Percentiles rank a stretch among this genome's conserved stretches.
Evolutionary conservation across 2,113 vertebrate species (phyloP).

Genomic region (Camelus bactrianus): DNA sequence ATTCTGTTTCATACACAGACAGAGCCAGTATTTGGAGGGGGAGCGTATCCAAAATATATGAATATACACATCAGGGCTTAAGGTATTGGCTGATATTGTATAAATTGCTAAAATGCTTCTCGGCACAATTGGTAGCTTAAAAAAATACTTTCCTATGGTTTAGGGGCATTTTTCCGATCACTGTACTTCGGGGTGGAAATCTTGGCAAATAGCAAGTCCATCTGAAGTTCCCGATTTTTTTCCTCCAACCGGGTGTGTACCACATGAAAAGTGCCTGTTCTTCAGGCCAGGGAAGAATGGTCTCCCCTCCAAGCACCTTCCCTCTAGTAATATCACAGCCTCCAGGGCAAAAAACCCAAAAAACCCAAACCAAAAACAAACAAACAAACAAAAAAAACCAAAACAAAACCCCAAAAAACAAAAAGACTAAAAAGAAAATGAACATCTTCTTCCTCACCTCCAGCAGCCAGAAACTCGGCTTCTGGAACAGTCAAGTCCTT

Average conservation of each 20-base stretch:
- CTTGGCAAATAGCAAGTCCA: conserved; percentile 68
- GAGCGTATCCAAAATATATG: conserved; percentile 63
- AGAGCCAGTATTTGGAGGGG: conserved; percentile 51
- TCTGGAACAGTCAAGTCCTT: conserved; percentile 66
- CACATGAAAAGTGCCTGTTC: conserved; percentile 9
- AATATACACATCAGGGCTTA: conserved; percentile 71
- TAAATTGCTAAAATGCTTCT: conserved; percentile 78
- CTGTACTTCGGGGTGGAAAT: conserved; percentile 49
- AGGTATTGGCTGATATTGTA: conserved; percentile 77
- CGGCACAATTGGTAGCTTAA: conserved; percentile 85
- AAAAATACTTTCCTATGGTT: conserved; percentile 82
- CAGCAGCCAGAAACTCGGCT: conserved; percentile 75
- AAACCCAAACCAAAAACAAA: background rate
- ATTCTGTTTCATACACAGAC: conserved; percentile 75
- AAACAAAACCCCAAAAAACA: background rate
- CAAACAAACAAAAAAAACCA: background rate
- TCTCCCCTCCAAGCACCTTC: conserved; percentile 50
- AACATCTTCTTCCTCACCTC: conserved; percentile 56
- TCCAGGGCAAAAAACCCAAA: conserved; percentile 12
- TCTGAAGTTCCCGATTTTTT: conserved; percentile 60
- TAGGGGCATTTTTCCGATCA: conserved; percentile 76
- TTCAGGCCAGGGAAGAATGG: conserved; percentile 69
- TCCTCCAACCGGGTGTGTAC: conserved; percentile 69
- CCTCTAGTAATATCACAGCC: conserved; percentile 37
- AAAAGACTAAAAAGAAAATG: conserved; percentile 44